Conservation (phyloP, 2,888 invertebrate genomes). For the Cacoxenus indagator region DNA sequence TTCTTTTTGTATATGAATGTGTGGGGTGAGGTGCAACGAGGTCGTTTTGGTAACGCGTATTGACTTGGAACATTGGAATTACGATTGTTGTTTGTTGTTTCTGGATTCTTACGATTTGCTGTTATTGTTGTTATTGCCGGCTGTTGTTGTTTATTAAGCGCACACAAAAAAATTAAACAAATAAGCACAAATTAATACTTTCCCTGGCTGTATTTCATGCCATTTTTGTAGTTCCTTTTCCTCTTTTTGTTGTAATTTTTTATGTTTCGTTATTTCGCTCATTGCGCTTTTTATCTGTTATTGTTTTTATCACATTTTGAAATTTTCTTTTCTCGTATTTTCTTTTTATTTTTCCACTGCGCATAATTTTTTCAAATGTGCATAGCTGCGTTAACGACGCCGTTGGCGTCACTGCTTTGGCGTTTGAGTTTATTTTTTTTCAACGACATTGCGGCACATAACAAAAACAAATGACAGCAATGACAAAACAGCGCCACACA, state of each 20-base stretch:
- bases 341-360: slow-evolving; percentile 29
- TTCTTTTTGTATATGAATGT: not conserved
- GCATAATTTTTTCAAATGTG: slow-evolving; percentile 12
- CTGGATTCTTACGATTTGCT: not conserved
- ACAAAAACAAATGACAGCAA: not conserved
- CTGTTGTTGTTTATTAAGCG: too few species aligned
- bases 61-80: slow-evolving; percentile 22
- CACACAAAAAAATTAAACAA: too few species aligned
- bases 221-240: too few species aligned
- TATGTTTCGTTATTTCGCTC: too few species aligned
- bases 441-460: slow-evolving; percentile 25
- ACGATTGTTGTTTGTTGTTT: slow-evolving; percentile 22
- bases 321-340: slow-evolving; percentile 30
- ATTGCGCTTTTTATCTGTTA: too few species aligned
- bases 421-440: too few species aligned
- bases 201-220: too few species aligned
- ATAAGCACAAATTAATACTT: too few species aligned
- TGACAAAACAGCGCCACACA: slow-evolving; percentile 34
- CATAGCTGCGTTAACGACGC: slow-evolving; percentile 33
- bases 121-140: not conserved
- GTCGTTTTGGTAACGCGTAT: too few species aligned
- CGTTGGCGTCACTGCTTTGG: not conserved
- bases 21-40: not conserved
- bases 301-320: not conserved
- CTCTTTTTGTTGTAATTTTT: too few species aligned